These are phyloP conservation scores for Menura novaehollandiae DNA, from an alignment of 2,113 vertebrate species.

Conservation along the genomic window DNA sequence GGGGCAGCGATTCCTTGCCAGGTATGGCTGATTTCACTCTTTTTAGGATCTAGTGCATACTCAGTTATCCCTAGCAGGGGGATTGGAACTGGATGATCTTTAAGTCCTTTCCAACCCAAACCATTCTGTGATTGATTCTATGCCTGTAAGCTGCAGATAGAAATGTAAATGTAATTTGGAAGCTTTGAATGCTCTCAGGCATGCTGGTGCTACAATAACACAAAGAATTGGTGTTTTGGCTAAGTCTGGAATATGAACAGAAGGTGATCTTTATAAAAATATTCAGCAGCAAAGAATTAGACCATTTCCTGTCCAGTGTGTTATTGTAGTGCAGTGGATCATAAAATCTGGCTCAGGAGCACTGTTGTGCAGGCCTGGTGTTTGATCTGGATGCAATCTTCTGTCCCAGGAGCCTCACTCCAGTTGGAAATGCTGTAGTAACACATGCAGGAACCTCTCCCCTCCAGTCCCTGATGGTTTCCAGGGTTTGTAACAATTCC, in stretches of 20 bases:
- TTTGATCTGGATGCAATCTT: not conserved
- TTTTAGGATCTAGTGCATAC: not conserved
- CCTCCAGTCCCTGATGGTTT: not conserved
- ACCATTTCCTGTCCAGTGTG: not conserved
- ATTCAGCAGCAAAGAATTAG: not conserved
- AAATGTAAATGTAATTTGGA: not conserved
- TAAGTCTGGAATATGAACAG: not conserved
- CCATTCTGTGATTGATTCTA: not conserved
- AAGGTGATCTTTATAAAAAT: not conserved
- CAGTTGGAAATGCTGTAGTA: not conserved
- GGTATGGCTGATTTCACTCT: conserved; percentile 68
- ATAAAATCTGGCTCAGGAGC: not conserved
- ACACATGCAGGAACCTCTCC: not conserved
- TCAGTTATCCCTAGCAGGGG: not conserved
- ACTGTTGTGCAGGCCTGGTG: not conserved
- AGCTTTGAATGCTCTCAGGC: not conserved
- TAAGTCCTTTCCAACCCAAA: not conserved
- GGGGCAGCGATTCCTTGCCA: conserved; percentile 92
- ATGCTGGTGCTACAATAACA: not conserved
- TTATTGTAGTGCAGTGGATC: not conserved
- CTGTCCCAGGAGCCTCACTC: not conserved
- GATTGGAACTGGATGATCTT: not conserved
- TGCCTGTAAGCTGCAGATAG: not conserved
- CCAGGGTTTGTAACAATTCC: not conserved
- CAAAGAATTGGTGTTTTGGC: not conserved